Conservation (phyloP, 2,113 vertebrate genomes). For the Cyanoderma ruficeps region DNA sequence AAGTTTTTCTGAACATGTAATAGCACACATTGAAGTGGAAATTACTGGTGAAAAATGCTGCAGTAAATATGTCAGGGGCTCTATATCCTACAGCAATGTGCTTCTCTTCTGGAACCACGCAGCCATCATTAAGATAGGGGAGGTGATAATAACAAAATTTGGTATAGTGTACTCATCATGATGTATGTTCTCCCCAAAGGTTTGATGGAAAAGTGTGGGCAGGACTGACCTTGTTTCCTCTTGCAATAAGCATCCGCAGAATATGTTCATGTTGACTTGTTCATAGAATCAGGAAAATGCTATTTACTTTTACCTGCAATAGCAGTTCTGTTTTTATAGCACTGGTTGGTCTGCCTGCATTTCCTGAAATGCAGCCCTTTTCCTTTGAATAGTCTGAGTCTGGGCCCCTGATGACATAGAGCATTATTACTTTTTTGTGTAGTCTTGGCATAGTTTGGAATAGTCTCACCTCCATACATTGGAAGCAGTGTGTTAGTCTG, state of each 20-base stretch:
- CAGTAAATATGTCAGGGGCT: conserved; percentile 60
- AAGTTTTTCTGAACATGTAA: conserved; percentile 42
- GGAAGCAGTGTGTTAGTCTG: accelerated
- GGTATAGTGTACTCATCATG: background rate
- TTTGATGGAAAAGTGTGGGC: background rate
- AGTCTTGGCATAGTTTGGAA: background rate
- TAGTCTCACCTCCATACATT: background rate
- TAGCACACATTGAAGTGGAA: background rate
- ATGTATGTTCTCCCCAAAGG: background rate
- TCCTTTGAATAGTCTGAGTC: background rate
- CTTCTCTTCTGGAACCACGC: background rate
- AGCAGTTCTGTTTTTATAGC: background rate
- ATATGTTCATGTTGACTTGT: background rate
- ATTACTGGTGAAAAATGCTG: conserved; percentile 53
- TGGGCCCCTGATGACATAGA: background rate
- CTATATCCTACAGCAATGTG: background rate
- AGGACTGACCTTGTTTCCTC: background rate
- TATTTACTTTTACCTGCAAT: background rate
- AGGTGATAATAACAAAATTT: conserved; percentile 35
- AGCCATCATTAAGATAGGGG: background rate
- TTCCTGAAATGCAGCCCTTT: background rate
- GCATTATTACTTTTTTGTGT: background rate
- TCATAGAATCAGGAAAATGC: background rate
- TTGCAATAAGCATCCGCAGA: background rate
- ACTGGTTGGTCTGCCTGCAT: background rate